Percentiles rank a stretch among this genome's conserved stretches.
These are phyloP conservation scores for Pristionchus pacificus DNA, from an alignment of 1,140 invertebrate genomes.

Conservation along the genomic window DNA sequence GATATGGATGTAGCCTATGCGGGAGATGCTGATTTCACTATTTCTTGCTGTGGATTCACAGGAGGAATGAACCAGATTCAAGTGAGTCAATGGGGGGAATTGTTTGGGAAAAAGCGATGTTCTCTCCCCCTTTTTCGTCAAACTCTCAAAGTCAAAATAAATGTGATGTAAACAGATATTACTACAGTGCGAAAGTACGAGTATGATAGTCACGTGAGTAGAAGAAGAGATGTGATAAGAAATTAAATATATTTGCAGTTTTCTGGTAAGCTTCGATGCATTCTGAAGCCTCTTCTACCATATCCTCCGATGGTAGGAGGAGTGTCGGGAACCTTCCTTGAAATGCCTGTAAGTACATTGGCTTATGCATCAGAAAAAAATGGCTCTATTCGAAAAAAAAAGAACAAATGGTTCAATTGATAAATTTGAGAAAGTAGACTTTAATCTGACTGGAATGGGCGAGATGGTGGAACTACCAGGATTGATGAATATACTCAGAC, in stretches of 20 bases:
- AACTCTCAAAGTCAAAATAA: too few relatives aligned
- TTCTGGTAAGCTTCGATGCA: conserved; percentile 52
- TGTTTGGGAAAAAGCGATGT: too few relatives aligned
- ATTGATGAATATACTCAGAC: conserved; percentile 53
- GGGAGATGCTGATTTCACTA: conserved; percentile 54
- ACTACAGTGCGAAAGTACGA: conserved; percentile 35
- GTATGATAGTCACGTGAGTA: too few relatives aligned
- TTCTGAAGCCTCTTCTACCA: conserved; percentile 51
- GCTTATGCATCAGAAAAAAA: conserved; percentile 44
- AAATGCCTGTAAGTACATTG: conserved; percentile 44
- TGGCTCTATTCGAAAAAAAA: conserved; percentile 1
- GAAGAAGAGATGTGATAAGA: too few relatives aligned
- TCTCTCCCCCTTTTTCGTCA: too few relatives aligned
- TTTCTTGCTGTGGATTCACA: conserved; percentile 52
- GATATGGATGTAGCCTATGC: conserved; percentile 57
- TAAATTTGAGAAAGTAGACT: conserved; percentile 38
- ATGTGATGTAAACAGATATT: neutral
- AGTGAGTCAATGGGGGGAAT: conserved; percentile 11
- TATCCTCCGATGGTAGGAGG: conserved; percentile 56
- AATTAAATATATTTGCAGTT: too few relatives aligned
- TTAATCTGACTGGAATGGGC: conserved; percentile 56
- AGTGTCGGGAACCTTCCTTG: conserved; percentile 51
- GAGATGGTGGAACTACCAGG: conserved; percentile 55
- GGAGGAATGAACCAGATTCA: conserved; percentile 53
- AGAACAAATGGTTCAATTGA: neutral